Conservation (phyloP, 1,140 invertebrate species). For the Dendrolimus kikuchii region DNA sequence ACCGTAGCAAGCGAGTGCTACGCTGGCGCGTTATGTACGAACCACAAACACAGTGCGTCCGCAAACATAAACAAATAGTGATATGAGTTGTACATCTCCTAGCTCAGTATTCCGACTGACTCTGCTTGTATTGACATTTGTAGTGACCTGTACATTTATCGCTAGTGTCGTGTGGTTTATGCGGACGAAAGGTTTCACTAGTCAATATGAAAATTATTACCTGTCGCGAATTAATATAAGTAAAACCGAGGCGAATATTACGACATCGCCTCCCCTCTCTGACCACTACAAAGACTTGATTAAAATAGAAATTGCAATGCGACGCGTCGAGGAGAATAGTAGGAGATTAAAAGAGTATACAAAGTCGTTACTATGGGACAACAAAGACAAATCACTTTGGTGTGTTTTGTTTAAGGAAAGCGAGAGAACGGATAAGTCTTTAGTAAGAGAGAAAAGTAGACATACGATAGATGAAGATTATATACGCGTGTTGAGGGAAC, state of each 20-base stretch:
- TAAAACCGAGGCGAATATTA: slow-evolving; percentile 43
- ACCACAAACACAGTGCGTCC: slow-evolving; percentile 35
- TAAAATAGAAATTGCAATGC: slow-evolving; percentile 70
- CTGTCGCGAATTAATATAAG: slow-evolving; percentile 70
- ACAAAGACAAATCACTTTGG: slow-evolving; percentile 71
- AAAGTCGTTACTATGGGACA: slow-evolving; percentile 68
- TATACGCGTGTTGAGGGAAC: slow-evolving; percentile 49
- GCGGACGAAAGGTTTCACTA: slow-evolving; percentile 38
- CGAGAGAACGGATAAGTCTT: slow-evolving; percentile 41
- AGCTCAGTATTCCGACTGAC: slow-evolving; percentile 54
- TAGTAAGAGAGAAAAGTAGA: slow-evolving; percentile 33
- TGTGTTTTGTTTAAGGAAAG: slow-evolving; percentile 71
- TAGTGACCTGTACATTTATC: slow-evolving; percentile 56
- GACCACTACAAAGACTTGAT: slow-evolving; percentile 69
- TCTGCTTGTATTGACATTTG: slow-evolving; percentile 57
- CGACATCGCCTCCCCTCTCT: slow-evolving; percentile 40
- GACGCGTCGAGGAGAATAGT: slow-evolving; percentile 68
- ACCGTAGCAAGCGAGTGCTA: slow-evolving; percentile 18
- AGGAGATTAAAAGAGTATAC: slow-evolving; percentile 67
- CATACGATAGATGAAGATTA: slow-evolving; percentile 51
- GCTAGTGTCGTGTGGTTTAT: slow-evolving; percentile 64
- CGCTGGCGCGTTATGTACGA: slow-evolving; percentile 59
- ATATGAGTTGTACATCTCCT: slow-evolving; percentile 66
- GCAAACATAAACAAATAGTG: slow-evolving; percentile 66
- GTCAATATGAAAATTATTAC: slow-evolving; percentile 69